Evolutionary conservation across 2,797 vertebrate genomes (phyloP).

Genomic region (Podarcis lilfordi): DNA sequence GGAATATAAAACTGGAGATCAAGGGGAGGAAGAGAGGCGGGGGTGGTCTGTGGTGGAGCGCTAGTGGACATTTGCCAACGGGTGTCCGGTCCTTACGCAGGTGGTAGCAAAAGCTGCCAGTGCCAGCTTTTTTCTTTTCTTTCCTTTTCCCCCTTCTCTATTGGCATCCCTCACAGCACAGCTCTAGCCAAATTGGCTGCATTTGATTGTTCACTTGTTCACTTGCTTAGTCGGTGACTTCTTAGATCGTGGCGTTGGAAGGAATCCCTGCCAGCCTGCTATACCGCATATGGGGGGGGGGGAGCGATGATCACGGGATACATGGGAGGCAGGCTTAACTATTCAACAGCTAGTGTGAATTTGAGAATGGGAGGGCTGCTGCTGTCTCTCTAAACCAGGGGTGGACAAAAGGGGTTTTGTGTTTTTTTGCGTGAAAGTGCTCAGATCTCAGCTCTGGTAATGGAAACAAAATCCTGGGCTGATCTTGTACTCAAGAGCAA

Average conservation of each 20-base stretch:
- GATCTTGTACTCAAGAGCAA: no score
- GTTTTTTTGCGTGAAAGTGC: no score
- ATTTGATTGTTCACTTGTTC: conserved; percentile 42
- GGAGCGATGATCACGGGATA: neutral
- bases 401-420: no score
- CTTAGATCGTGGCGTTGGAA: conserved; percentile 30
- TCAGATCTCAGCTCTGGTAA: no score
- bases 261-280: conserved; percentile 36
- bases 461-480: no score
- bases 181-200: conserved; percentile 47
- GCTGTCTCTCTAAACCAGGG: neutral
- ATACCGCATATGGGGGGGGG: neutral
- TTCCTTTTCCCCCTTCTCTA: neutral
- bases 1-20: neutral
- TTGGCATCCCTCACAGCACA: conserved; percentile 26
- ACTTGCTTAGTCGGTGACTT: conserved; percentile 38
- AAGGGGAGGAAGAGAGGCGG: neutral
- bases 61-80: conserved; percentile 2
- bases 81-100: conserved; percentile 14
- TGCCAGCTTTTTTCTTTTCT: neutral
- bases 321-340: conserved; percentile 12
- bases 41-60: no score
- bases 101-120: conserved; percentile 23
- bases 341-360: conserved; percentile 2
- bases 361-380: neutral